Percentiles rank a stretch among this genome's conserved stretches.
Conservation (phyloP, 1,140 invertebrate genomes). For the Drosophila truncata region DNA sequence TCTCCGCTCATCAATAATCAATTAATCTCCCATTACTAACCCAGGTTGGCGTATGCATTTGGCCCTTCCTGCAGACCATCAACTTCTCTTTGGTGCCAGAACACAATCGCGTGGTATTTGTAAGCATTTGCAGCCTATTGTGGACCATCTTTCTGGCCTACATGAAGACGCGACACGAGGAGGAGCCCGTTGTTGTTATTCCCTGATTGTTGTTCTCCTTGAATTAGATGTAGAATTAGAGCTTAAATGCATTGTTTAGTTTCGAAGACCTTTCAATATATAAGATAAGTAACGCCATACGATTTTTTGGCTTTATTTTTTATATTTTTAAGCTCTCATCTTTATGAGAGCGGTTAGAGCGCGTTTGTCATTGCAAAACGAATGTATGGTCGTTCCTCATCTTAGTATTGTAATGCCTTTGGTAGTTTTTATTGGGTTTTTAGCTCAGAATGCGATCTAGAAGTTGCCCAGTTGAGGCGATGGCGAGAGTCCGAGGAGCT, state of each 20-base stretch:
- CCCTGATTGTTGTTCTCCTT: constrained; percentile 5
- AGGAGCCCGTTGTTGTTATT: constrained; percentile 2
- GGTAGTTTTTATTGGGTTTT: constrained; percentile 16
- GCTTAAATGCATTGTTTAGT: constrained; percentile 25
- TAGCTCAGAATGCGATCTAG: not conserved
- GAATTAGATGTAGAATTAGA: constrained; percentile 63
- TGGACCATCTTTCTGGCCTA: constrained; percentile 95
- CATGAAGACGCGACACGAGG: constrained; percentile 88
- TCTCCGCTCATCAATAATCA: not conserved
- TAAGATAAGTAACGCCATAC: no score
- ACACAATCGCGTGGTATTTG: constrained; percentile 93
- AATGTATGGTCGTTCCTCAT: no score
- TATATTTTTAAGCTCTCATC: no score
- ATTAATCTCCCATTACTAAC: constrained; percentile 26
- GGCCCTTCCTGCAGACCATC: constrained; percentile 93
- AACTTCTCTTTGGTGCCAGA: constrained; percentile 93
- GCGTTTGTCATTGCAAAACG: no score
- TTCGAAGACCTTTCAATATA: no score
- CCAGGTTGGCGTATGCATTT: constrained; percentile 91
- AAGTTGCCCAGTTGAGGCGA: constrained; percentile 27
- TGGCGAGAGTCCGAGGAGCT: constrained; percentile 32
- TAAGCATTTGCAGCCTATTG: constrained; percentile 92
- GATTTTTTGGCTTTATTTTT: no score
- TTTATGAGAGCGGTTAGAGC: no score
- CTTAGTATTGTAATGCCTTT: no score